Evolutionary conservation across 2,797 vertebrate species (phyloP), one percentile per base, ranked within the genome.

Genomic region (Cichlasoma orientale): DNA sequence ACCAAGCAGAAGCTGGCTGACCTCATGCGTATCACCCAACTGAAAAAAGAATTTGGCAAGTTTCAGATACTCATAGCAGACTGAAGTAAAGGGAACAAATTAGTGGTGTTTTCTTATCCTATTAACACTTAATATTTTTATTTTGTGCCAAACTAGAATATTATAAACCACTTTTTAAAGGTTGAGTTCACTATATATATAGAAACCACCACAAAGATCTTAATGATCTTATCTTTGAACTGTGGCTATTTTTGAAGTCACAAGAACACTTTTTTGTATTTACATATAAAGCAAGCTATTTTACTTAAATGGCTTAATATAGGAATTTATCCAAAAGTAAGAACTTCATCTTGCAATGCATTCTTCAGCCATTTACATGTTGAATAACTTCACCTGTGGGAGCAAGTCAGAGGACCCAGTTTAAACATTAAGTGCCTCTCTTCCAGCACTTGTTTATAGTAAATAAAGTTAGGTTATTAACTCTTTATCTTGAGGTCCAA

Each of bases 1-100:
- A 89, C 90, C 72, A 89, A 93, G 89, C 87, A 90, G 90, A 94
- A 92, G 82, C 87, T 90, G 79, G 53, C 74, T 86, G 88, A 88
- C 90, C 89, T 92, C 70, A 85, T 79, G 68, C 75, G 63, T 59
- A 36, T 82, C 84, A 56, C 57, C 72, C 77, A 75, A 73, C 72
- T 77, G 56, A 71, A 86, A 87, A 83, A 84, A 38, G 56, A 33
- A 61, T 77, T 90, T 63, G 31, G 74, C 70, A 81, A 82, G 44
- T 86, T 92, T 89, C 74, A 83, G 36, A 70, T 44, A 44, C 16
- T 66, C 73, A 55, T 25, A 75, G n/a, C 36, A 56, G 77, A 11
- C n/a, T 1, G 0, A 55, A 41, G 36, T 44, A 3, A 61, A 72
- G 31, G 29, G 4, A 50, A 78, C 1, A 9, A 5, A 38, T n/a